Evolutionary conservation across 2,113 vertebrate genomes (phyloP).

Genomic region (Crotalus viridis): DNA sequence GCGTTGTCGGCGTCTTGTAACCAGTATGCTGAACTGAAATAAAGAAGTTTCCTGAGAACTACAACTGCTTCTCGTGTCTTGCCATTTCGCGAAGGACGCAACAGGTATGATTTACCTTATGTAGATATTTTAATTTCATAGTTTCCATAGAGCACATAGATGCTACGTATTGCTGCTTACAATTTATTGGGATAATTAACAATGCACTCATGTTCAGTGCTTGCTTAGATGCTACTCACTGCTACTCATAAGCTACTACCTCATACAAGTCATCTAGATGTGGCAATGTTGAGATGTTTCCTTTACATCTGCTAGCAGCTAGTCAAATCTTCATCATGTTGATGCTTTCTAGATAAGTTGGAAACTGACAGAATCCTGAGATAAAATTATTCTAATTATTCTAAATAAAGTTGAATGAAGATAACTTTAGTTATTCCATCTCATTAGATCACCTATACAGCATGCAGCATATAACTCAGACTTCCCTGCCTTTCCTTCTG

Average conservation of each 20-base stretch:
- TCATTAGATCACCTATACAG: neutral
- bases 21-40: too few species aligned
- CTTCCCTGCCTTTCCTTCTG: neutral
- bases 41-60: too few species aligned
- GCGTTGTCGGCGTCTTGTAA: too few species aligned
- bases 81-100: too few species aligned
- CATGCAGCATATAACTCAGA: neutral
- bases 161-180: rapidly evolving
- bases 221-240: neutral
- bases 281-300: neutral
- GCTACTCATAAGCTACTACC: neutral
- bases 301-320: neutral
- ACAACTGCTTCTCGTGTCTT: too few species aligned
- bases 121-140: conserved; percentile 36
- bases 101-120: neutral
- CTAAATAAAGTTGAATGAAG: neutral
- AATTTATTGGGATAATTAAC: rapidly evolving
- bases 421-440: neutral
- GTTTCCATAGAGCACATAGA: conserved; percentile 27
- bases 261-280: neutral
- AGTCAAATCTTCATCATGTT: neutral
- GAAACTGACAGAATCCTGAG: neutral
- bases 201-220: neutral
- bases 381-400: neutral
- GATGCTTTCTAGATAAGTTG: neutral